phyloP scores from a whole-genome alignment of 2,888 invertebrate species.

The Saturnia japonica region DNA sequence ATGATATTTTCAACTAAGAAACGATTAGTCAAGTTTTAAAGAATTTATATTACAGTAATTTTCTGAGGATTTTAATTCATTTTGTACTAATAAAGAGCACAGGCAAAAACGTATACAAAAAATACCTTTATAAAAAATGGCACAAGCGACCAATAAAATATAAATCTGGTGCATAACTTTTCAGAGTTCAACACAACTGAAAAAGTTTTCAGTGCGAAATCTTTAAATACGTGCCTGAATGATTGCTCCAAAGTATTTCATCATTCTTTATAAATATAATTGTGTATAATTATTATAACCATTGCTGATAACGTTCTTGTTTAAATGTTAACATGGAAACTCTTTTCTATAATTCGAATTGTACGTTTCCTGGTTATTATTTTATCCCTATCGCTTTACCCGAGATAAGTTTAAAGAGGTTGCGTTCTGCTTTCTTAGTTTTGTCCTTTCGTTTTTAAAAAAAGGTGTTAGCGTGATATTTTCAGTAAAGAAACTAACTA shows the following conservation, averaged over 20 bases:
- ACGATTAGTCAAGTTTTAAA: neutral
- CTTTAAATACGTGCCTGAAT: slow-evolving; percentile 41
- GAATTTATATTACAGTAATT: neutral
- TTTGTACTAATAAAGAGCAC: too few species aligned
- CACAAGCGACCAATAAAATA: slow-evolving; percentile 28
- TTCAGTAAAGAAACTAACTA: neutral
- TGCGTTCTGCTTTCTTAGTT: neutral
- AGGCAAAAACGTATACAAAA: slow-evolving; percentile 6
- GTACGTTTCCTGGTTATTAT: neutral
- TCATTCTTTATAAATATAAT: slow-evolving; percentile 33
- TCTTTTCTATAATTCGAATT: neutral
- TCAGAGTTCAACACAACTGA: slow-evolving; percentile 28
- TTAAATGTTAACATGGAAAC: slow-evolving; percentile 11
- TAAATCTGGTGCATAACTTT: slow-evolving; percentile 36
- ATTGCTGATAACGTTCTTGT: slow-evolving; percentile 37
- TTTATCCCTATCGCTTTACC: neutral
- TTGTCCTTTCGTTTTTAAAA: neutral
- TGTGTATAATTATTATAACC: slow-evolving; percentile 36
- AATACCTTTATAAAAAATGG: slow-evolving; percentile 33
- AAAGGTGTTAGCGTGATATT: neutral
- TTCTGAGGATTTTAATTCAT: neutral
- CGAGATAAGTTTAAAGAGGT: neutral
- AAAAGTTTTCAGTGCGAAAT: slow-evolving; percentile 26
- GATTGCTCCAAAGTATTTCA: slow-evolving; percentile 22
- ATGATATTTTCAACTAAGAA: neutral